A percentile compares a stretch with the other conserved stretches of the same genome.
Evolutionary conservation across 2,888 invertebrate genomes (phyloP).

Genomic region (Anthoptus insignis): DNA sequence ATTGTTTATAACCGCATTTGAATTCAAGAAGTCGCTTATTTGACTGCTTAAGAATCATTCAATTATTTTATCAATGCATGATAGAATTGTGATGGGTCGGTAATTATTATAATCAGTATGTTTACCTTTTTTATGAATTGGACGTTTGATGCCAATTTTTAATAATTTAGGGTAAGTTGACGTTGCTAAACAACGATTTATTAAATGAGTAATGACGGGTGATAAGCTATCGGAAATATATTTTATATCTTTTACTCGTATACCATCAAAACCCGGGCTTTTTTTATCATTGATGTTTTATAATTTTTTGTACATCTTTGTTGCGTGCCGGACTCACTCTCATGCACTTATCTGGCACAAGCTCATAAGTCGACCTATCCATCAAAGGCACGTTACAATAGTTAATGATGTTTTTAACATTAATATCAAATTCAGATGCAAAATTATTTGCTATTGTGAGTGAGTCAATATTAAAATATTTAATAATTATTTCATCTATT

Average conservation of each 20-base stretch:
- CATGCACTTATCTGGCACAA: neutral
- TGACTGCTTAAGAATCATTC: conserved; percentile 23
- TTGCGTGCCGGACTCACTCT: no score
- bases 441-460: neutral
- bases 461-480: neutral
- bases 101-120: conserved; percentile 12
- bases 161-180: conserved; percentile 18
- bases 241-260: conserved; percentile 21
- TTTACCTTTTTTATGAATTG: conserved; percentile 26
- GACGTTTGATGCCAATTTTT: conserved; percentile 23
- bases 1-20: conserved; percentile 19
- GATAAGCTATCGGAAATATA: neutral
- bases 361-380: no score
- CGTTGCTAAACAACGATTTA: conserved; percentile 13
- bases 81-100: conserved; percentile 29
- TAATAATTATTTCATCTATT: neutral
- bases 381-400: no score
- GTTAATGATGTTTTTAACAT: neutral
- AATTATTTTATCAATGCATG: conserved; percentile 29
- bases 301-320: neutral
- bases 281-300: neutral
- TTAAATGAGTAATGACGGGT: conserved; percentile 18
- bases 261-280: conserved; percentile 1
- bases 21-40: conserved; percentile 12
- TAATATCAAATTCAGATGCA: neutral